These are phyloP conservation scores for Macrotrachela quadricornifera DNA, from an alignment of 1,140 invertebrate genomes.

Conservation along the genomic window DNA sequence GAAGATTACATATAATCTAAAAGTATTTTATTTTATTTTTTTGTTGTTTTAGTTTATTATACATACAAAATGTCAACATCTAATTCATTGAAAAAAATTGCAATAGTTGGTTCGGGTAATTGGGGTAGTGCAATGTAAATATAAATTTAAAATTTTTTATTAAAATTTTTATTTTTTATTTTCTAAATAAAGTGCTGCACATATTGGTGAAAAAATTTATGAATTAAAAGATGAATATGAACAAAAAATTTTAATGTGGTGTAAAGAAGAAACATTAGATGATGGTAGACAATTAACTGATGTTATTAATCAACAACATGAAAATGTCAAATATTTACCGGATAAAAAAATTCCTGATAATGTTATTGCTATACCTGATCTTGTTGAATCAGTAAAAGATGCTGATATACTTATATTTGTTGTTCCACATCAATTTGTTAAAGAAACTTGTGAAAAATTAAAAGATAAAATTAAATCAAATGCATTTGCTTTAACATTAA, in stretches of 20 bases:
- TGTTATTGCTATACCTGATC: conserved; percentile 65
- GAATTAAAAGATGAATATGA: conserved; percentile 12
- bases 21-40: no score
- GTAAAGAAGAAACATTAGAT: conserved; percentile 74
- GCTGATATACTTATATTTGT: conserved; percentile 91
- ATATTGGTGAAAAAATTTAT: conserved; percentile 88
- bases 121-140: conserved; percentile 40
- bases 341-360: conserved; percentile 60
- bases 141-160: not conserved
- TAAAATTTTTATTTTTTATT: conserved; percentile 13
- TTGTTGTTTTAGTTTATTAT: no score
- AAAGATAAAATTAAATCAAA: conserved; percentile 75
- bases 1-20: no score
- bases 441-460: conserved; percentile 55
- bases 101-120: conserved; percentile 83
- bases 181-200: conserved; percentile 84
- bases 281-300: conserved; percentile 89
- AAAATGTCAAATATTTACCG: conserved; percentile 95
- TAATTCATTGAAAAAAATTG: conserved; percentile 29
- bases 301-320: conserved; percentile 90
- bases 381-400: conserved; percentile 64
- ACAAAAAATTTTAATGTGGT: conserved; percentile 74
- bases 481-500: conserved; percentile 71
- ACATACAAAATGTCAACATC: no score
- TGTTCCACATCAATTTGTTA: conserved; percentile 88